Evolutionary conservation across 2,888 invertebrate genomes (phyloP), one percentile per base, ranked within the genome.

Genomic region (Cephonodes hylas): DNA sequence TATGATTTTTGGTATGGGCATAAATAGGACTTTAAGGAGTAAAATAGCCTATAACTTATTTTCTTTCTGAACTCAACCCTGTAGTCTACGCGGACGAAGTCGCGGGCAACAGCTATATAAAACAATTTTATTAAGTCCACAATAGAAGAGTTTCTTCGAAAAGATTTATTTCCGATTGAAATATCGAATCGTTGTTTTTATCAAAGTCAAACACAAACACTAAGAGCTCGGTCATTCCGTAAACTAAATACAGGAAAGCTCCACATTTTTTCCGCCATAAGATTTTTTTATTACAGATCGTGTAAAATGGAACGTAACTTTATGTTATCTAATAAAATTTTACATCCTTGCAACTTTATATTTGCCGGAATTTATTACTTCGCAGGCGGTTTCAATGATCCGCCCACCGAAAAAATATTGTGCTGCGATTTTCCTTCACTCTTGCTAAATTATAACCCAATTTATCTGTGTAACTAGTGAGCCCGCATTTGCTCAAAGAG

Each of bases 171-270:
- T 67, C 59, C 27, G 67, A 66, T 1, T 80, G 77, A n/a, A n/a
- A n/a, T n/a, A n/a, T n/a, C n/a, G n/a, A n/a, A n/a, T n/a, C n/a
- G n/a, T n/a, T 83, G 18, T 71, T 58, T 1, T 66, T 67, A 10
- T 64, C 64, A 60, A 71, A 84, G 15, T 81, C 66, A 66, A 84
- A 84, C 5, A 80, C 73, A 3, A 81, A 82, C n/a, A 74, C 75
- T 31, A 83, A 64, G 1, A 84, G 70, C 64, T 84, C 84, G 0
- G 82, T 83, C 84, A 85, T 84, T 13, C 84, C 80, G 58, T 83
- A 84, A 3, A 76, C 75, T 59, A 81, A 59, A 57, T 72, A 79
- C 6, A 84, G 59, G 60, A 74, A 77, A 0, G 79, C 78, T 2
- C 59, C 58, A 42, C 77, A 78, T 61, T 73, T 73, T 61, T 58